phyloP scores from a whole-genome alignment of 1,140 invertebrate species.

The Rhynchophorus ferrugineus region DNA sequence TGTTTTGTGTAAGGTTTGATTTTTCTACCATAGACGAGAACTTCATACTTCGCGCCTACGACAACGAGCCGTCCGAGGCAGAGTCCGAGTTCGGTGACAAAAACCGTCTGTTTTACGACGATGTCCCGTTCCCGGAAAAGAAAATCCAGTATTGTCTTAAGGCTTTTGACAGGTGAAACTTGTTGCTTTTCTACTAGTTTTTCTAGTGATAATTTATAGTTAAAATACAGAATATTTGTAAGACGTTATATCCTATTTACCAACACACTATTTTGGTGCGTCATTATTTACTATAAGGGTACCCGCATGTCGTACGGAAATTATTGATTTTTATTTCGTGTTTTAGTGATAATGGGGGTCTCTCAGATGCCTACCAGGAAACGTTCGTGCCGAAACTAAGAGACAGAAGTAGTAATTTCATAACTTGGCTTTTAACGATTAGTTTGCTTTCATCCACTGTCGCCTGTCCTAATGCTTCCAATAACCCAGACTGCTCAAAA shows the following conservation, averaged over 20 bases:
- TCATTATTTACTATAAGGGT: background rate
- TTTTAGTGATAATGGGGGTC: background rate
- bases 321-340: background rate
- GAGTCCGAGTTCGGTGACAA: slow-evolving; percentile 14
- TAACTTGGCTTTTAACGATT: slow-evolving; percentile 11
- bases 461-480: slow-evolving; percentile 10
- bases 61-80: slow-evolving; percentile 14
- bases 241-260: too few relatives aligned
- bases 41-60: too few relatives aligned
- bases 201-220: slow-evolving; percentile 4
- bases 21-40: background rate
- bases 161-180: slow-evolving; percentile 15
- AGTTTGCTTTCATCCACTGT: slow-evolving; percentile 9
- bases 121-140: background rate
- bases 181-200: slow-evolving; percentile 5
- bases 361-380: slow-evolving; percentile 16
- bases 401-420: slow-evolving; percentile 12
- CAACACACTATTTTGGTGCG: too few relatives aligned
- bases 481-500: slow-evolving; percentile 8
- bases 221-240: too few relatives aligned
- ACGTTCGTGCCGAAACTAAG: slow-evolving; percentile 13
- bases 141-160: slow-evolving; percentile 7
- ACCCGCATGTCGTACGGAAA: background rate
- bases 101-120: slow-evolving; percentile 16
- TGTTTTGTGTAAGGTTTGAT: background rate